Evolutionary conservation across 2,113 vertebrate species (phyloP), one percentile per base, ranked within the genome.

Genomic region (Microcebus jonahi): DNA sequence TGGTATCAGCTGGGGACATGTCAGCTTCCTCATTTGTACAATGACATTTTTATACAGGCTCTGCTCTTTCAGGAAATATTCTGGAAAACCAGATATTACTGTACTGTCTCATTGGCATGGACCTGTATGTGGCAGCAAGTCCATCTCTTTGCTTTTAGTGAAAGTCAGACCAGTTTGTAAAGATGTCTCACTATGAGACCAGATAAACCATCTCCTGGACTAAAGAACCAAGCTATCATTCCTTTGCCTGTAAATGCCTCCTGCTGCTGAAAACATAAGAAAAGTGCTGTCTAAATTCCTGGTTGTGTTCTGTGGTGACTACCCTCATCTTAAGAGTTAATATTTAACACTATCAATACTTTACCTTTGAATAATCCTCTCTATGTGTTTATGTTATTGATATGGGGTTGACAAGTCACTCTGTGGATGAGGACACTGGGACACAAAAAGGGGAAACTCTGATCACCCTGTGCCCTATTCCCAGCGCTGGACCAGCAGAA

Each of bases 131-230:
- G 73, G 61, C 53, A 63, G 14, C 23, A 57, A 68, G 76, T 50
- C 70, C 39, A 2, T 48, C 36, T 53, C 27, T 48, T 31, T 70
- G 77, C 82, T 59, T 81, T 80, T 76, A 67, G 29, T 68, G 65
- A 50, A 96, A 94, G 34, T 96, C 34, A 25, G 57, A 11, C 11
- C 36, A 39, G 75, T 73, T 93, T 61, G 42, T 96, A 34, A 95
- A 90, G 45, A 88, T 63, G 85, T 87, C 76, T 55, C 23, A 18
- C 1, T 21, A 31, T 20, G 34, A 80, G 34, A 59, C 20, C 17
- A 50, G 42, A n/a, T 48, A 53, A 90, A 45, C 6, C 68, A 61
- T 12, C 34, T 65, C 75, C 92, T 83, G 85, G 53, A 67, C 89
- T 67, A 42, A 90, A 84, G 67, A 15, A 36, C 36, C 82, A 70